Evolutionary conservation across 2,113 vertebrate species (phyloP).

Genomic region (Benitochromis conjunctus): DNA sequence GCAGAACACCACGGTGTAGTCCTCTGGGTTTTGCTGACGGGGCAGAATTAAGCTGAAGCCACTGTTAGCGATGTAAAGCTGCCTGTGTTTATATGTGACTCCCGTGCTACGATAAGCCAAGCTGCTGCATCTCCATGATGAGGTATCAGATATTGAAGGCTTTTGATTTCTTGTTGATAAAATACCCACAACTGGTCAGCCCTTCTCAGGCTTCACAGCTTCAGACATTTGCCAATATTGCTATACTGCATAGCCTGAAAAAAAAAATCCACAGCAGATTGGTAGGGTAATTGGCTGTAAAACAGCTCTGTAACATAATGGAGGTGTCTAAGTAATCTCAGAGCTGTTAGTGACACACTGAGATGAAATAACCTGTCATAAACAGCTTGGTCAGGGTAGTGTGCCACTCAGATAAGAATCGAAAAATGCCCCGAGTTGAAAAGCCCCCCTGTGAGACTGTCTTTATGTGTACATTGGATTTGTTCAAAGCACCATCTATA

Average conservation of each 20-base stretch:
- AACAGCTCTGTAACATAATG: not conserved
- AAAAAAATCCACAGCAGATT: not conserved
- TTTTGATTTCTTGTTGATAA: constrained; percentile 7
- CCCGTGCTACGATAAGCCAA: not conserved
- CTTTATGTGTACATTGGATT: constrained; percentile 18
- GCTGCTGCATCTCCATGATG: constrained; percentile 23
- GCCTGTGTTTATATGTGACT: constrained; percentile 20
- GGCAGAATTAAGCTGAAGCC: not conserved
- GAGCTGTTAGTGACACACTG: not conserved
- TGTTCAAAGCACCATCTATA: constrained; percentile 21
- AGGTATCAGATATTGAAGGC: constrained; percentile 16
- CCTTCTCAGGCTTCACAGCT: not conserved
- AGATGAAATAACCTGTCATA: not conserved
- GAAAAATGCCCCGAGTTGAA: constrained; percentile 8
- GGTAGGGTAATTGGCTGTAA: not conserved
- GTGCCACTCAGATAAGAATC: not conserved
- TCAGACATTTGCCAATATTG: not conserved
- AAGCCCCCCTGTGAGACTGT: not conserved
- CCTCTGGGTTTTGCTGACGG: constrained; percentile 22
- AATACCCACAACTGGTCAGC: not conserved
- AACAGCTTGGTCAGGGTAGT: not conserved
- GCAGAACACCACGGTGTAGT: not conserved
- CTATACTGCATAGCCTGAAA: not conserved
- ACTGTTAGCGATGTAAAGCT: constrained; percentile 37
- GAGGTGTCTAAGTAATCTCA: not conserved